phyloP scores from a whole-genome alignment of 1,140 invertebrate genomes.

The Meteorus sp. region DNA sequence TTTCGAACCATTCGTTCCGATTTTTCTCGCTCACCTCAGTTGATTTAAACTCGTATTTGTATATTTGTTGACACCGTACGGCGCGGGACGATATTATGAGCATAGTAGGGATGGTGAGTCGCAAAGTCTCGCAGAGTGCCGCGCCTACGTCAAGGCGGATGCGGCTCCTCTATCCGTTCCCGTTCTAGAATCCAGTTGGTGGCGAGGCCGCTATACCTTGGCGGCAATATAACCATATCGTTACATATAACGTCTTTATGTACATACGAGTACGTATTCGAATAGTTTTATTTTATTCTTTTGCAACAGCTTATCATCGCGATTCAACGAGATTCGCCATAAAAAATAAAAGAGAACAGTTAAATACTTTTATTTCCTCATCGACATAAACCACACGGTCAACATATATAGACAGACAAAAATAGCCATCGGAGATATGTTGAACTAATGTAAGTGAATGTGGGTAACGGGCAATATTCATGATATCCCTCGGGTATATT shows the following conservation, averaged over 20 bases:
- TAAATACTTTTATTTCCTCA: too few species aligned
- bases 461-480: slow-evolving; percentile 43
- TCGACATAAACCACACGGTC: too few species aligned
- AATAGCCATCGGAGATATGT: background rate
- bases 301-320: too few species aligned
- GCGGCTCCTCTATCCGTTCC: slow-evolving; percentile 43
- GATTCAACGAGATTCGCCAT: too few species aligned
- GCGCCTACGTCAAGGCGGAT: slow-evolving; percentile 46
- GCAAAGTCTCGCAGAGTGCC: slow-evolving; percentile 31
- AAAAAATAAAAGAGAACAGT: too few species aligned
- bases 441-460: slow-evolving; percentile 27
- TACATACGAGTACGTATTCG: too few species aligned
- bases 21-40: too few species aligned
- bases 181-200: slow-evolving; percentile 46
- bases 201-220: slow-evolving; percentile 24
- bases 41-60: background rate
- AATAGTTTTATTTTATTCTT: too few species aligned
- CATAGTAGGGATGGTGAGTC: slow-evolving; percentile 6
- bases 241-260: too few species aligned
- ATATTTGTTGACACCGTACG: too few species aligned
- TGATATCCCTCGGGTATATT: slow-evolving; percentile 32
- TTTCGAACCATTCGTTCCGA: too few species aligned
- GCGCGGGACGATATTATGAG: too few species aligned
- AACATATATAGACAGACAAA: background rate
- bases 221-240: background rate